Base-by-base conservation (phyloP, 2,797 vertebrate genomes). In the Oceanodroma leucorhoa region DNA sequence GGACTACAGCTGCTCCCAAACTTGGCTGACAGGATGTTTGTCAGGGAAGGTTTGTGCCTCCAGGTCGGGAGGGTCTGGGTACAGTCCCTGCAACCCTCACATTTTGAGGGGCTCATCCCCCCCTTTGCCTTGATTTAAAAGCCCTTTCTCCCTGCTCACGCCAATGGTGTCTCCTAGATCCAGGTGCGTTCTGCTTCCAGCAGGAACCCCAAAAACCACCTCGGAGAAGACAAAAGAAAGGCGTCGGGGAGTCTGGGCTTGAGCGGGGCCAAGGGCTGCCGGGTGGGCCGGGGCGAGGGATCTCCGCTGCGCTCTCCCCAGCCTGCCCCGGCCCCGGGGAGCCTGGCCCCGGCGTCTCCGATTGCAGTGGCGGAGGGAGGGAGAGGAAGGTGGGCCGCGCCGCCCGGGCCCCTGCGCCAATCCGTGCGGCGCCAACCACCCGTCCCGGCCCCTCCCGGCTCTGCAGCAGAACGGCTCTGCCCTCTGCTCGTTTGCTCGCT, bases 401-500 rank as follows among this genome's bases (percentile, higher is more conserved):
- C 57, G n/a, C 73, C 65, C 66, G 48, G 51, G 58, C n/a, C 77
- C 60, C 70, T 90, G 91, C 86, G 54, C 96, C 97, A 97, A 97
- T 96, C 91, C 58, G 36, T 19, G 22, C 27, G 18, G 46, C 70
- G 55, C 57, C 79, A 90, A 3, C 34, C 36, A 20, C 61, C 73
- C 61, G 51, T 54, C 64, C 97, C 95, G 67, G 89, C 97, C 97
- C 93, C 97, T 97, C 97, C 95, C 87, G 61, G 91, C 96, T 93
- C 97, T 98, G 98, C 98, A 94, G 97, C 97, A 97, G 96, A 96
- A 94, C 95, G 75, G 96, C 97, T 89, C 95, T 96, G 97, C 97
- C 96, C 93, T 96, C 90, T 53, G 48, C 88, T 85, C 72, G 36
- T 84, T 95, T 67, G 54, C 70, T 77, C 48, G 53, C 75, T 90